Evolutionary conservation across 2,888 invertebrate genomes (phyloP), one percentile per base, ranked within the genome.

Genomic region (Nineta flava): DNA sequence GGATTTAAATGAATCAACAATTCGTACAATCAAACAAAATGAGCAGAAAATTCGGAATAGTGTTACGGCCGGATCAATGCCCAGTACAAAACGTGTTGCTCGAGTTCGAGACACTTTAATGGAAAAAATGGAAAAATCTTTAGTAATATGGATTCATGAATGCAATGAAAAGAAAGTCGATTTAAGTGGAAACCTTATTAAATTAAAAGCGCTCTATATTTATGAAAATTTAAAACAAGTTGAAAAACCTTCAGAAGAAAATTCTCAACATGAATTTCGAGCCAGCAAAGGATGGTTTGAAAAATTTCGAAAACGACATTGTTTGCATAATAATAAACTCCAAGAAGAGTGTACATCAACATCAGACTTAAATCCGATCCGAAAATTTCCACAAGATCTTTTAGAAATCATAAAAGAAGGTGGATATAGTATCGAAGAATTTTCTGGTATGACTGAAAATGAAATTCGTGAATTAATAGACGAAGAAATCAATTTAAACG

Each of bases 1-100:
- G 38, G 52, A 56, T 42, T 55, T 55, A 38, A 57, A 57, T 53
- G 54, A 58, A 53, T 54, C 55, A 49, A 57, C 55, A 50, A 49
- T 57, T 50, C 53, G 56, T 16, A 53, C 54, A 21, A 56, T 56
- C 41, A 53, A 55, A 52, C 54, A 51, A 54, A 56, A 55, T 53
- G 54, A 55, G 52, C 46, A 38, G 15, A 52, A 53, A 53, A 56
- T 55, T 46, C 47, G 55, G 49, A 48, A 49, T 31, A 46, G 46
- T 49, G 55, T 51, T 51, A 45, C 47, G 26, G 48, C 50, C 44
- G 53, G 51, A 40, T 52, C 51, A 43, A 52, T 53, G 46, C 49
- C 51, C 49, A 52, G 49, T 49, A 43, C 52, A 48, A 43, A 55
- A 45, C 46, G 43, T 34, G 16, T 41, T 13, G n/a, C 43, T 48